Conservation (phyloP, 2,888 invertebrate genomes). For the Dione juno region DNA sequence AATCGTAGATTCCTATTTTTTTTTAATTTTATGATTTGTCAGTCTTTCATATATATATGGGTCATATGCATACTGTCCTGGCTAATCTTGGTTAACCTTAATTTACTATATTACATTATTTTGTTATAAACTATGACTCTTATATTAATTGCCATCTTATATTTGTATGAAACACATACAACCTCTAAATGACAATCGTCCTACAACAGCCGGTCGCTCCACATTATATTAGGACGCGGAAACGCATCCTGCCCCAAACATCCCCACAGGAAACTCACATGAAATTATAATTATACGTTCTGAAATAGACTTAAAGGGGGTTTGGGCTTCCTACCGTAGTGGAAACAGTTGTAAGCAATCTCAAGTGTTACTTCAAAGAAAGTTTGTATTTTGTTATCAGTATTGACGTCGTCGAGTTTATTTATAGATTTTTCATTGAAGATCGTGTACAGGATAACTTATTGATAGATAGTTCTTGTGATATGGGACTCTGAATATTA, state of each 20-base stretch:
- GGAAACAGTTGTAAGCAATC: not conserved
- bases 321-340: not conserved
- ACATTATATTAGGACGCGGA: slow-evolving; percentile 21
- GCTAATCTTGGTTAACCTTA: no score
- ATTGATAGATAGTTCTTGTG: not conserved
- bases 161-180: not conserved
- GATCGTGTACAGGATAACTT: not conserved
- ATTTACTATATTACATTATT: no score
- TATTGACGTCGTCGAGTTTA: not conserved
- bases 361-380: not conserved
- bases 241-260: slow-evolving; percentile 35
- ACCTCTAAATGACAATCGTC: not conserved
- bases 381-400: not conserved
- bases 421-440: not conserved
- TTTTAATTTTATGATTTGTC: no score
- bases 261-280: slow-evolving; percentile 23
- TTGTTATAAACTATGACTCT: no score
- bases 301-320: slow-evolving; percentile 26
- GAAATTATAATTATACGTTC: slow-evolving; percentile 31
- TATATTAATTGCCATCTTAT: no score
- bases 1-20: no score
- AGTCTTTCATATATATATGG: no score
- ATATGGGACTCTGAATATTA: no score
- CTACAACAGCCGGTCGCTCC: slow-evolving; percentile 3
- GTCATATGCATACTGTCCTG: no score